Evolutionary conservation across 1,140 invertebrate genomes (phyloP).

Genomic region (Drosophila trapezifrons): DNA sequence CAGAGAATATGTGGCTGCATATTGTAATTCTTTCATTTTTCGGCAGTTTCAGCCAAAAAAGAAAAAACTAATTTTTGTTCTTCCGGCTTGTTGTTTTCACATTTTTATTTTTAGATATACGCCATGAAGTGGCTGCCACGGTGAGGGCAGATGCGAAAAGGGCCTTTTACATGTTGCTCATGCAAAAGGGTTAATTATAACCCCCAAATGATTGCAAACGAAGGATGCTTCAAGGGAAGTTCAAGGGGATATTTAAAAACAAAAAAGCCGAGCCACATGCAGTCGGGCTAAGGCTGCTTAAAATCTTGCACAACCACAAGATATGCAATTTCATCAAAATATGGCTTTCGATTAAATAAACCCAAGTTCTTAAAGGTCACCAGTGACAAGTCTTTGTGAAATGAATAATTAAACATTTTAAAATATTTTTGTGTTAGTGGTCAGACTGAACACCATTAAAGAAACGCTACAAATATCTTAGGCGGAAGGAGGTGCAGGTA

Average conservation of each 20-base stretch:
- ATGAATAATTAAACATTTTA: background rate
- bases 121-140: constrained; percentile 43
- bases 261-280: background rate
- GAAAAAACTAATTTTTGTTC: constrained; percentile 67
- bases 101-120: constrained; percentile 32
- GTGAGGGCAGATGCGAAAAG: constrained; percentile 2
- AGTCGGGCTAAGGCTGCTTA: constrained; percentile 3
- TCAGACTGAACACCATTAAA: constrained; percentile 1
- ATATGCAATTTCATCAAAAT: no score
- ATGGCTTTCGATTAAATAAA: no score
- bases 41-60: constrained; percentile 62
- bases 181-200: constrained; percentile 77
- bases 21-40: constrained; percentile 82
- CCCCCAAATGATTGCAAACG: constrained; percentile 50
- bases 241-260: constrained; percentile 22
- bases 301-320: background rate
- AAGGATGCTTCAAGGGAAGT: constrained; percentile 25
- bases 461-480: background rate
- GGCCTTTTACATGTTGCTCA: constrained; percentile 65
- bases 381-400: no score
- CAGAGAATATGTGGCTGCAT: constrained; percentile 75
- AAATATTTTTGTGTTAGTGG: background rate
- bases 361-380: no score
- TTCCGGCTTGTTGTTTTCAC: constrained; percentile 24
- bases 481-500: background rate